Conservation (phyloP, 2,888 invertebrate genomes). For the Nematopogon swammerdamellus region DNA sequence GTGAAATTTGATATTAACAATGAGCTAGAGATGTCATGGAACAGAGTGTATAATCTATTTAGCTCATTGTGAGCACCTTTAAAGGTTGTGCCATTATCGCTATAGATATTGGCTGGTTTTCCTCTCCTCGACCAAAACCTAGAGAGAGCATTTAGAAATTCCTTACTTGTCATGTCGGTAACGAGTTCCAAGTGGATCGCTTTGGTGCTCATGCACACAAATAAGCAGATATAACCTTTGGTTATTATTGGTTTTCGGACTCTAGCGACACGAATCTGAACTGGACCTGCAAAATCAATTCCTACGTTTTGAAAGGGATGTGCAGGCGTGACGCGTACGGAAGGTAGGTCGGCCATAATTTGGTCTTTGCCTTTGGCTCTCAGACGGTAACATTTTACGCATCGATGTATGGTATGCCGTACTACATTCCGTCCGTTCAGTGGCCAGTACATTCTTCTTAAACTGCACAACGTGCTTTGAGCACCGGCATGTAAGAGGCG, state of each 20-base stretch:
- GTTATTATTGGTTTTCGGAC: not conserved
- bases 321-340: not conserved
- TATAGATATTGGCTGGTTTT: not conserved
- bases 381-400: not conserved
- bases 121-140: not conserved
- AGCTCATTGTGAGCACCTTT: not conserved
- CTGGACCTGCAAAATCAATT: conserved; percentile 2
- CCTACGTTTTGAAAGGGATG: not conserved
- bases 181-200: conserved; percentile 2
- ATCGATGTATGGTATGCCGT: not conserved
- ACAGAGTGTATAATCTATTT: not conserved
- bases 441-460: not conserved
- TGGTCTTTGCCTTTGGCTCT: not conserved
- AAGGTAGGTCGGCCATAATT: conserved; percentile 2
- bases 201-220: not conserved
- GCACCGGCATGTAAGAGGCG: not conserved
- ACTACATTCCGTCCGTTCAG: not conserved
- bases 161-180: not conserved
- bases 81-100: not conserved
- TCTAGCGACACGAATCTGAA: not conserved
- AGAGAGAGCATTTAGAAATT: not conserved
- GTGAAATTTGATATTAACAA: not conserved
- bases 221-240: not conserved
- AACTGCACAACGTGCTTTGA: not conserved
- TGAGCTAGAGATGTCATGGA: not conserved